phyloP scores from a whole-genome alignment of 1,140 invertebrate genomes.

The Heliconius melpomene region DNA sequence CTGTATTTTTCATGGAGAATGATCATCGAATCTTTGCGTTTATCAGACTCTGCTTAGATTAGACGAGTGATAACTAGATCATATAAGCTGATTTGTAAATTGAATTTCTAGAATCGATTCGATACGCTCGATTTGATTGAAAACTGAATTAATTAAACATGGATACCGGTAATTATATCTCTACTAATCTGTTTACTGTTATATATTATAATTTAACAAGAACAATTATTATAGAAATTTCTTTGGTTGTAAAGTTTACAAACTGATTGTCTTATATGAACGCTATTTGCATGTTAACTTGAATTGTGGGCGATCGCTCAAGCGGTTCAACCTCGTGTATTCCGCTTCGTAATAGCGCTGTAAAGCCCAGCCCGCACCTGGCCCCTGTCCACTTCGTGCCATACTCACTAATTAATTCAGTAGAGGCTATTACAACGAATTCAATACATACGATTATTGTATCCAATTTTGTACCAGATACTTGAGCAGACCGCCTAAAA shows the following conservation, averaged over 20 bases:
- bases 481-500: background rate
- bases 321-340: slow-evolving; percentile 57
- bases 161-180: slow-evolving; percentile 58
- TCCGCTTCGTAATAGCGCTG: slow-evolving; percentile 63
- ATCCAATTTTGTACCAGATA: slow-evolving; percentile 51
- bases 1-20: slow-evolving; percentile 72
- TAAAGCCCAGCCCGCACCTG: slow-evolving; percentile 72
- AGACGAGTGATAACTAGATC: slow-evolving; percentile 78
- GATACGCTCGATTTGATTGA: slow-evolving; percentile 72
- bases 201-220: background rate
- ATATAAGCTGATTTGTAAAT: slow-evolving; percentile 78
- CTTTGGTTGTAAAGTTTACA: background rate
- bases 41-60: slow-evolving; percentile 76
- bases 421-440: slow-evolving; percentile 61
- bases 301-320: slow-evolving; percentile 56
- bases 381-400: slow-evolving; percentile 49
- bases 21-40: slow-evolving; percentile 69
- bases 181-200: slow-evolving; percentile 34
- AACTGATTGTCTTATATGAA: slow-evolving; percentile 34
- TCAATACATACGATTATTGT: slow-evolving; percentile 62
- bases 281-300: slow-evolving; percentile 40
- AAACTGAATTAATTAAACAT: slow-evolving; percentile 73
- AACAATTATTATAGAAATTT: slow-evolving; percentile 9
- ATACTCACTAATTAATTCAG: slow-evolving; percentile 73
- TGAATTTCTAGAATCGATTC: slow-evolving; percentile 77